Conservation (phyloP, 2,888 invertebrate genomes). For the Esperia sulphurella region DNA sequence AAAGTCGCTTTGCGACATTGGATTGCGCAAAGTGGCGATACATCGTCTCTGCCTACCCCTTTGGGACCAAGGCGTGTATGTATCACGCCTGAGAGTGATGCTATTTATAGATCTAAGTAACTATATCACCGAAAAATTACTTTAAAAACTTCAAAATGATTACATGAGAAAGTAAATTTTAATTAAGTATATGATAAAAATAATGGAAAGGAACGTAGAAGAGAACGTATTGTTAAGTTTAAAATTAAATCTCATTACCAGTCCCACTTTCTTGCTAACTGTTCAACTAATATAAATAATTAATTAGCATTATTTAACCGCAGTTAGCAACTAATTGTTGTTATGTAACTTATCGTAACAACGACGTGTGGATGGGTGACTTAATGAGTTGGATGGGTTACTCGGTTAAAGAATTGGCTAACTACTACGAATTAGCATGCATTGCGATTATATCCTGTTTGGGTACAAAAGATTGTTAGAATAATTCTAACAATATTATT, state of each 20-base stretch:
- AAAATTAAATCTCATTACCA: neutral
- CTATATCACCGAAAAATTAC: neutral
- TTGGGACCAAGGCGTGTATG: too few species aligned
- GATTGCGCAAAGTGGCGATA: too few species aligned
- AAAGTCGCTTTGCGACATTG: too few species aligned
- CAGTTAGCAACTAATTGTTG: neutral
- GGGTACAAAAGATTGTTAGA: too few species aligned
- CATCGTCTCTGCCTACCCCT: too few species aligned
- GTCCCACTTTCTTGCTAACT: conserved; percentile 1
- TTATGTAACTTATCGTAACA: neutral
- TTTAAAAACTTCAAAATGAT: too few species aligned
- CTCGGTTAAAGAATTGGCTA: neutral
- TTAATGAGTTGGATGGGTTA: neutral
- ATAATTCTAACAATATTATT: too few species aligned
- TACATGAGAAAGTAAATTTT: neutral
- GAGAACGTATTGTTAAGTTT: neutral
- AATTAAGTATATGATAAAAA: neutral
- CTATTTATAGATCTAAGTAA: too few species aligned
- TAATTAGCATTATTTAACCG: conserved; percentile 4
- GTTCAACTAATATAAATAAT: neutral
- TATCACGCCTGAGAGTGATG: too few species aligned
- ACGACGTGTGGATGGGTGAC: neutral
- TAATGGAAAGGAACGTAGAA: neutral
- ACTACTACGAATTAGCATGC: neutral
- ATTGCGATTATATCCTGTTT: too few species aligned